A percentile compares a stretch with the other conserved stretches of the same genome.
Conservation (phyloP, 2,797 vertebrate genomes). For the Acanthornis magna region DNA sequence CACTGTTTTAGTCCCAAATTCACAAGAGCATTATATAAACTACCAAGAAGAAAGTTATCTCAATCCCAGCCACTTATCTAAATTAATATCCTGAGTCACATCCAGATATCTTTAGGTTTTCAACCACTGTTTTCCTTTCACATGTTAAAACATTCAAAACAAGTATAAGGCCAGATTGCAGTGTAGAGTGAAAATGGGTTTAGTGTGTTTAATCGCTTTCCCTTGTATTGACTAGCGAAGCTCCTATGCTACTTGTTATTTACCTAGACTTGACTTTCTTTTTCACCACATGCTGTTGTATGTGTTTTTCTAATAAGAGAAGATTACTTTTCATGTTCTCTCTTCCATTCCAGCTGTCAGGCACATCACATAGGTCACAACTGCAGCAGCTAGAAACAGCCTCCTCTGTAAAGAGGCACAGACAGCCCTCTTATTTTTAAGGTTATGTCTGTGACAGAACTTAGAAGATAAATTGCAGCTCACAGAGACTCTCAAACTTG, state of each 20-base stretch:
- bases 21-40: rapidly evolving
- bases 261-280: background rate
- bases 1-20: background rate
- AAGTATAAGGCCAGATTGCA: background rate
- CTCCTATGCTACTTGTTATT: background rate
- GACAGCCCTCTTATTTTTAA: background rate
- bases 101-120: background rate
- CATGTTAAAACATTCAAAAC: background rate
- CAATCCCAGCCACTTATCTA: background rate
- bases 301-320: background rate
- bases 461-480: background rate
- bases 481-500: background rate
- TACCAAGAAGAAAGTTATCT: background rate
- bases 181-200: background rate
- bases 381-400: background rate
- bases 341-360: background rate
- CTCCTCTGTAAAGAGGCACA: background rate
- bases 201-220: background rate
- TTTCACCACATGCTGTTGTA: background rate
- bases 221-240: background rate
- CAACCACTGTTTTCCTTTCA: background rate
- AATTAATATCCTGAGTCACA: background rate
- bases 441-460: background rate
- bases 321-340: background rate
- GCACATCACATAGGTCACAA: background rate